Evolutionary conservation across 2,113 vertebrate species (phyloP).

Genomic region (Gambusia affinis): DNA sequence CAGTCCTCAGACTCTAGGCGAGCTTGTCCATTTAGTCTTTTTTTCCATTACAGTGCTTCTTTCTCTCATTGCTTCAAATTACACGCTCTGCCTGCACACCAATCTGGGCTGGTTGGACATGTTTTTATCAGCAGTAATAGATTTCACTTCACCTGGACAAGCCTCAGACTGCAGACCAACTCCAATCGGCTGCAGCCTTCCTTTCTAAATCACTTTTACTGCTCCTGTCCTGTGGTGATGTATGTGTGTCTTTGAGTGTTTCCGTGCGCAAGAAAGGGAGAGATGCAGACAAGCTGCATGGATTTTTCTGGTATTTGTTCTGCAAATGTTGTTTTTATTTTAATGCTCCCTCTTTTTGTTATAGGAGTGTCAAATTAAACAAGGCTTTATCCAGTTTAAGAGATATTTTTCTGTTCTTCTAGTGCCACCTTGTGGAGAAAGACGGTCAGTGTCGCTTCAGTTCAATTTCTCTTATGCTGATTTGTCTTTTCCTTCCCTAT

Average conservation of each 20-base stretch:
- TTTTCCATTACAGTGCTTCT: not conserved
- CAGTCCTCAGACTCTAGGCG: not conserved
- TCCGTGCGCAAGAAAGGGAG: not conserved
- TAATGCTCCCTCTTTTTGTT: not conserved
- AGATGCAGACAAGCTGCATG: not conserved
- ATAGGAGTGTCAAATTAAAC: not conserved
- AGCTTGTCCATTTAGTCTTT: not conserved
- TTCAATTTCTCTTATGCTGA: not conserved
- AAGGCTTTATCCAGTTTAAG: not conserved
- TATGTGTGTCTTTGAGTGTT: not conserved
- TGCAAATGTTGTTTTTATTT: slow-evolving; percentile 9
- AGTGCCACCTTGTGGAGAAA: slow-evolving; percentile 57
- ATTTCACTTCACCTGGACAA: slow-evolving; percentile 38
- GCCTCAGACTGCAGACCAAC: slow-evolving; percentile 37
- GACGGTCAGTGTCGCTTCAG: not conserved
- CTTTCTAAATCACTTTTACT: slow-evolving; percentile 51
- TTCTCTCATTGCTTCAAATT: not conserved
- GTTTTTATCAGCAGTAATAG: slow-evolving; percentile 48
- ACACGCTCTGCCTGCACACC: not conserved
- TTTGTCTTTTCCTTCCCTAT: not conserved
- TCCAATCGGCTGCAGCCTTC: slow-evolving; percentile 4
- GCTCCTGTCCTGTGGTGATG: slow-evolving; percentile 17
- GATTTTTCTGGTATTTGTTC: not conserved
- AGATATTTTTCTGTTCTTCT: not conserved
- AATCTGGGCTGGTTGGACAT: slow-evolving; percentile 5